Percentiles rank a stretch among this genome's conserved stretches.
These are phyloP conservation scores for Limnephilus marmoratus DNA, from an alignment of 2,888 invertebrate species.

Conservation along the genomic window DNA sequence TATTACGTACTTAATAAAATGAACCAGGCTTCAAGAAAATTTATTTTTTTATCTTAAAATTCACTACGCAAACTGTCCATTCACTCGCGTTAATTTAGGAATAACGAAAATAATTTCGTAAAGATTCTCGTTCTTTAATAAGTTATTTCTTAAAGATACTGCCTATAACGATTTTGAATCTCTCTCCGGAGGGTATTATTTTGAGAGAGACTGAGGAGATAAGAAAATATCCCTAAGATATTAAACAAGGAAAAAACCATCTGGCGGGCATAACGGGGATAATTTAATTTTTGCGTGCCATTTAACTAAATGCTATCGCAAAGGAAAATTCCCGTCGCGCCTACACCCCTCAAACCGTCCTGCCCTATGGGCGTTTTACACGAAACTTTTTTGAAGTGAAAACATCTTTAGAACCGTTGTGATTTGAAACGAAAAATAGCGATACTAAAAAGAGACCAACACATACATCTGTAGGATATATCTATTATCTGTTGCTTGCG, in stretches of 20 bases:
- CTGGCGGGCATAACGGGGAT: constrained; percentile 20
- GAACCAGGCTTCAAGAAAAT: not conserved
- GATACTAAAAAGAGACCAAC: no score
- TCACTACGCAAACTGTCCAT: not conserved
- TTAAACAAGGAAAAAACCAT: constrained; percentile 37
- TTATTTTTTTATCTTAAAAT: not conserved
- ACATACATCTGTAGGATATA: no score
- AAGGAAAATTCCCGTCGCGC: not conserved
- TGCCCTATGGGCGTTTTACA: no score
- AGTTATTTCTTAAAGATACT: not conserved
- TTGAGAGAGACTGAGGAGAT: constrained; percentile 36
- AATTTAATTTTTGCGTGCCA: constrained; percentile 49
- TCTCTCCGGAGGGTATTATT: constrained; percentile 15
- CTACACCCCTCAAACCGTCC: not conserved
- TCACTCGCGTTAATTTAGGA: not conserved
- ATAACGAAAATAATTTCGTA: not conserved
- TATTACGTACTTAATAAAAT: not conserved
- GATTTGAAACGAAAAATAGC: no score
- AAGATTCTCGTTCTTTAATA: not conserved
- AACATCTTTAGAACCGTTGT: no score
- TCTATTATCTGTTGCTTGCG: no score
- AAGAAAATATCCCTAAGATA: constrained; percentile 30
- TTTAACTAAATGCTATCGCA: constrained; percentile 44
- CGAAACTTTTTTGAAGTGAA: no score
- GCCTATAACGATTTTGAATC: not conserved